Base-by-base conservation (phyloP, 2,113 vertebrate genomes). In the Micromys minutus region DNA sequence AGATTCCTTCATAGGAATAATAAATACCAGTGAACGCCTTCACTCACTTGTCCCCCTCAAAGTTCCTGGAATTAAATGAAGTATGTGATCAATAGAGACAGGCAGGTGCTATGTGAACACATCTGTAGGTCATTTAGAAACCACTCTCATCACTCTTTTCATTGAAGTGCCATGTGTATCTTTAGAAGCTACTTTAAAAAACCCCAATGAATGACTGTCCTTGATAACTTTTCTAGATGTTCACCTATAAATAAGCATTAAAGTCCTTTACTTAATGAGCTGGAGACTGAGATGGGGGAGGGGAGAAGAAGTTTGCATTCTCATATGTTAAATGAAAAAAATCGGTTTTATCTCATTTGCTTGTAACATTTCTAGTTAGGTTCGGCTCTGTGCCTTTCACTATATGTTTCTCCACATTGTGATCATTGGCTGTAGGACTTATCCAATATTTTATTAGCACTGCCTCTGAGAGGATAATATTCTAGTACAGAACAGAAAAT, bases 121-220 rank as follows among this genome's bases (percentile, higher is more conserved):
- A 97, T 97, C 94, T 97, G 96, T 96, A 96, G 97, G 96, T 97
- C 93, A 94, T 94, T 97, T 96, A 96, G 89, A 97, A 97, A 97
- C 96, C 91, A 83, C 90, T 96, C 77, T 92, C 93, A 97, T 97
- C 93, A 96, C 90, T 97, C 93, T 97, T 96, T 96, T 97, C 90
- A 97, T 97, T 97, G 97, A 94, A 94, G 55, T 96, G 94, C 91
- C 97, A 97, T 85, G 81, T 26, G 89, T 94, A 96, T 95, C 96
- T 96, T 97, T 96, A 93, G 95, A 95, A 97, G 94, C 67, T 90
- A 65, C 72, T 93, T 96, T 93, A 92, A 61, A 87, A 94, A 84
- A 95, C 72, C 42, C 57, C 94, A 96, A 93, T 94, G 92, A 97
- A 97, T 96, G 92, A 85, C 76, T 94, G 94, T 95, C 92, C 85